Evolutionary conservation across 2,113 vertebrate genomes (phyloP).

Genomic region (Sclerurus mexicanus): DNA sequence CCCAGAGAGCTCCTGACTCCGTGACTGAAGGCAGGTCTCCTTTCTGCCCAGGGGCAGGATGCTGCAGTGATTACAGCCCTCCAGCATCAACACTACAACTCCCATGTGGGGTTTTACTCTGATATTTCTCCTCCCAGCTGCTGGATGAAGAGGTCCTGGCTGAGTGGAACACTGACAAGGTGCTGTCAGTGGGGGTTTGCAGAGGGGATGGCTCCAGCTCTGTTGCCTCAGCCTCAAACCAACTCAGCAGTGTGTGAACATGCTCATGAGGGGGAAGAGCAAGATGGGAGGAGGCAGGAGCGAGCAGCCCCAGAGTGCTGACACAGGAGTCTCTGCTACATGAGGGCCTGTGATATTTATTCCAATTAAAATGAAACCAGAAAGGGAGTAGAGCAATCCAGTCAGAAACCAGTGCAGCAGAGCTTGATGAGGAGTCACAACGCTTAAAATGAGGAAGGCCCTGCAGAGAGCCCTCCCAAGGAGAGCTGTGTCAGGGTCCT

Average conservation of each 20-base stretch:
- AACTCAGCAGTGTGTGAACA: background rate
- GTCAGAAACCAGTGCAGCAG: background rate
- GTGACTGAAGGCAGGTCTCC: background rate
- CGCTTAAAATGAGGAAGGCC: background rate
- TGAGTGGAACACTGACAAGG: background rate
- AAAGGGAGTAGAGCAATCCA: background rate
- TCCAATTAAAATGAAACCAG: background rate
- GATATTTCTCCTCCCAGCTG: background rate
- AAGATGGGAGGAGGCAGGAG: background rate
- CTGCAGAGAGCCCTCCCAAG: accelerated
- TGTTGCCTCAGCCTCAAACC: background rate
- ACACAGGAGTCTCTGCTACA: background rate
- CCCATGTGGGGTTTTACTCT: background rate
- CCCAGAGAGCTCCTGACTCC: background rate
- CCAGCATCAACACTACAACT: accelerated
- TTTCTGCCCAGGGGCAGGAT: background rate
- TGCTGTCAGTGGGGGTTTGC: background rate
- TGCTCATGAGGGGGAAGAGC: background rate
- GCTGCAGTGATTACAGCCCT: background rate
- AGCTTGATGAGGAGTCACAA: accelerated
- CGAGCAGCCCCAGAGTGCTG: background rate
- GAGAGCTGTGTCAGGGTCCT: background rate
- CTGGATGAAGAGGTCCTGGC: background rate
- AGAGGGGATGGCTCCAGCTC: background rate
- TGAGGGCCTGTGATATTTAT: background rate